Conservation (phyloP, 2,113 vertebrate genomes). For the Ardeotis arabs region DNA sequence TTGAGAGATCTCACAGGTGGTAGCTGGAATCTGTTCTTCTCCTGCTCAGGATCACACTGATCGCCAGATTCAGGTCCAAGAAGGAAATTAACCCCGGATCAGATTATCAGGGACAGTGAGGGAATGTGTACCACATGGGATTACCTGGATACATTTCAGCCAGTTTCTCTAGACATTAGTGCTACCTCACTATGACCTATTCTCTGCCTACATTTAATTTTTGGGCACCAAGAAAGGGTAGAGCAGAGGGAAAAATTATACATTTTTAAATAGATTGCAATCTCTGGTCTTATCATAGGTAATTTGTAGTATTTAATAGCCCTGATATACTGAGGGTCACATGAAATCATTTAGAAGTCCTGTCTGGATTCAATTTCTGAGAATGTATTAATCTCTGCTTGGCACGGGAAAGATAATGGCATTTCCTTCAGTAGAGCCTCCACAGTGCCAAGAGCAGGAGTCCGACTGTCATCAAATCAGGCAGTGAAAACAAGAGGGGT, state of each 20-base stretch:
- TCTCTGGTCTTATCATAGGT: conserved; percentile 49
- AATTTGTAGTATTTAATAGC: conserved; percentile 67
- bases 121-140: background rate
- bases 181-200: background rate
- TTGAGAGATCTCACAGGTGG: background rate
- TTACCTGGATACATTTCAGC: background rate
- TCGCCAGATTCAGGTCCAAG: background rate
- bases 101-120: background rate
- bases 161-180: background rate
- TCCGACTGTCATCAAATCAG: conserved; percentile 50
- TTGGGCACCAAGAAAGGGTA: background rate
- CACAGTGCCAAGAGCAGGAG: conserved; percentile 42
- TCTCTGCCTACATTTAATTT: background rate
- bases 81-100: background rate
- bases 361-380: conserved; percentile 65
- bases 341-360: conserved; percentile 59
- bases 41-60: background rate
- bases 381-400: conserved; percentile 68
- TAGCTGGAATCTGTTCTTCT: background rate
- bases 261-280: conserved; percentile 46
- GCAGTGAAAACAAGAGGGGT: conserved; percentile 51
- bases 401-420: conserved; percentile 59
- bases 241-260: background rate
- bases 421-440: conserved; percentile 45
- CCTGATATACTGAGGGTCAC: conserved; percentile 56